Evolutionary conservation across 1,140 invertebrate species (phyloP).

Genomic region (Nephila pilipes): DNA sequence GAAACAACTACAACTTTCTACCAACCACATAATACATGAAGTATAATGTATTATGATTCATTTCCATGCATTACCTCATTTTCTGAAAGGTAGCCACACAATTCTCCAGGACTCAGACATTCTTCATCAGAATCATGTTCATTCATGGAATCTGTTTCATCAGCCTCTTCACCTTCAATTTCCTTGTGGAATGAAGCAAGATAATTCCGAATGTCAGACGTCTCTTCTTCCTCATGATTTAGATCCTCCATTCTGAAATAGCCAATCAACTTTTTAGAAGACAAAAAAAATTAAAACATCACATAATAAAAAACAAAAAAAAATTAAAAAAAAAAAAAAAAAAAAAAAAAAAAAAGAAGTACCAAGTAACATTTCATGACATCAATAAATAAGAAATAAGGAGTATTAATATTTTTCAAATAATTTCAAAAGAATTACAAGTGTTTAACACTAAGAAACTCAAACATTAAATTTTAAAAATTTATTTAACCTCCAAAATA

Average conservation of each 20-base stretch:
- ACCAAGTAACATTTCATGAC: too few species aligned
- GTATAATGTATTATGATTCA: too few species aligned
- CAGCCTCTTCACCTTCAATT: slow-evolving; percentile 82
- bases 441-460: too few species aligned
- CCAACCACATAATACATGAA: too few species aligned
- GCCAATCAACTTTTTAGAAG: neutral
- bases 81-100: slow-evolving; percentile 38
- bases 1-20: too few species aligned
- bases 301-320: too few species aligned
- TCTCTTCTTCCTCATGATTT: slow-evolving; percentile 67
- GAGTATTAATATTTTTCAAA: too few species aligned
- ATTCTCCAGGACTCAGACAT: slow-evolving; percentile 1
- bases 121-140: slow-evolving; percentile 47
- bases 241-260: slow-evolving; percentile 55
- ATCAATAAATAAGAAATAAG: too few species aligned
- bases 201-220: slow-evolving; percentile 89
- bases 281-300: neutral
- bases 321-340: too few species aligned
- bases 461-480: too few species aligned
- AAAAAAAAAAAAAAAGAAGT: neutral
- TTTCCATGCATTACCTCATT: slow-evolving; percentile 24
- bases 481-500: too few species aligned
- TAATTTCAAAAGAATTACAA: too few species aligned
- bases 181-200: slow-evolving; percentile 92
- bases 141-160: slow-evolving; percentile 44